Percentiles rank a stretch among this genome's conserved stretches.
These are phyloP conservation scores for Stegastes partitus DNA, from an alignment of 2,113 vertebrate species.

Conservation along the genomic window DNA sequence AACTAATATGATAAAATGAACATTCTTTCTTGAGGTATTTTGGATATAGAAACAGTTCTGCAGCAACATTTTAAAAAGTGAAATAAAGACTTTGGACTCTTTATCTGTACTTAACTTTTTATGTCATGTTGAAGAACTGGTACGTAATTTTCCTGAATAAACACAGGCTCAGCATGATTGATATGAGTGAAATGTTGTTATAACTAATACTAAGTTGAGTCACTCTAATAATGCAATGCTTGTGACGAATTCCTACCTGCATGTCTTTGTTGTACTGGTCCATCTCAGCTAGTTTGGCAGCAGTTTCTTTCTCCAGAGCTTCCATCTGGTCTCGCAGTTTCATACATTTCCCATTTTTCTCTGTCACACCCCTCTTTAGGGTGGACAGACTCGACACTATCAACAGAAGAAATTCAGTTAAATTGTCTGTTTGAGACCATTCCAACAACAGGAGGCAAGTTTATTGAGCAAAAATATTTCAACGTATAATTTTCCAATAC, in stretches of 20 bases:
- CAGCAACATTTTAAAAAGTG: too few species aligned
- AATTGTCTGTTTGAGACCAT: not conserved
- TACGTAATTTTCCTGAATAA: too few species aligned
- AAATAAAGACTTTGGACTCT: too few species aligned
- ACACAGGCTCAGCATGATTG: too few species aligned
- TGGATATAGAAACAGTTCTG: too few species aligned
- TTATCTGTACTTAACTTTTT: too few species aligned
- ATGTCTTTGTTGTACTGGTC: conserved; percentile 91
- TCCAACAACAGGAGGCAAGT: not conserved
- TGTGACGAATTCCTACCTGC: conserved; percentile 83
- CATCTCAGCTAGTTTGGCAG: conserved; percentile 92
- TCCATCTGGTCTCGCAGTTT: conserved; percentile 92
- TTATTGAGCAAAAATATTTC: not conserved
- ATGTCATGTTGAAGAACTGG: too few species aligned
- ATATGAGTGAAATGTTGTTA: not conserved
- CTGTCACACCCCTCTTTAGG: conserved; percentile 84
- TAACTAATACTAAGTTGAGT: not conserved
- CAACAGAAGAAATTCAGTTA: conserved; percentile 28
- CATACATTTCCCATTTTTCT: conserved; percentile 90
- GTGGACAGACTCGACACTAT: conserved; percentile 76
- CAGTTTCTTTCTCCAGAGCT: conserved; percentile 91
- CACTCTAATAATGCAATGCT: not conserved
- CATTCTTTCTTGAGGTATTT: too few species aligned
- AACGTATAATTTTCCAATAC: not conserved
- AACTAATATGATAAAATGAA: too few species aligned